Conservation (phyloP, 2,888 invertebrate species). For the Melipona beecheii region DNA sequence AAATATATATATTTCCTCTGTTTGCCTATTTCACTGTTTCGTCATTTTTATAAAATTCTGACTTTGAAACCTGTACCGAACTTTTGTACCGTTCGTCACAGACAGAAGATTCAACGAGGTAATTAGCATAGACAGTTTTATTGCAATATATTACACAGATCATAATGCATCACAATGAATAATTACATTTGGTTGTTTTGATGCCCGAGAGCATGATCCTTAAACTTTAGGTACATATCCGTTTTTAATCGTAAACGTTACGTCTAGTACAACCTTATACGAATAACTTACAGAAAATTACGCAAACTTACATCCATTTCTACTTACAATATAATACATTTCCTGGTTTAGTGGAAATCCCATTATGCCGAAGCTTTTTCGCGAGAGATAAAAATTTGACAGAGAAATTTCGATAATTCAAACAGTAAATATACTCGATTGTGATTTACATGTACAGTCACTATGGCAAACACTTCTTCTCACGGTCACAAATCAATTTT, state of each 20-base stretch:
- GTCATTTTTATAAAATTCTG: not conserved
- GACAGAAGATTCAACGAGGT: not conserved
- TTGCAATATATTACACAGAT: conserved; percentile 81
- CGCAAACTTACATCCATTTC: conserved; percentile 76
- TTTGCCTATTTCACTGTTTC: not conserved
- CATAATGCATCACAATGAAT: conserved; percentile 80
- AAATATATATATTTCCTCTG: not conserved
- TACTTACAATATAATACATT: conserved; percentile 84
- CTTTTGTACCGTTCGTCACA: not conserved
- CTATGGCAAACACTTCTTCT: not conserved
- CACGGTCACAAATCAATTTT: not conserved
- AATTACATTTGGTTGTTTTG: conserved; percentile 76
- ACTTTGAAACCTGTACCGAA: not conserved
- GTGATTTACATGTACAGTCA: not conserved
- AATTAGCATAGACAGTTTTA: conserved; percentile 72
- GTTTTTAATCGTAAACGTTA: conserved; percentile 62
- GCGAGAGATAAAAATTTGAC: conserved; percentile 4
- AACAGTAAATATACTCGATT: not conserved
- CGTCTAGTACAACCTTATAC: conserved; percentile 72
- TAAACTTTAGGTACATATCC: conserved; percentile 67
- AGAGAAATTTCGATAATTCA: not conserved
- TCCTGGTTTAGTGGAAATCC: conserved; percentile 44
- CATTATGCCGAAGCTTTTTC: conserved; percentile 28
- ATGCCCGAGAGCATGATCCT: conserved; percentile 54
- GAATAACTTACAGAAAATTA: conserved; percentile 68